These are phyloP conservation scores for Babyrousa celebensis DNA, from an alignment of 2,797 vertebrate species.

Conservation along the genomic window DNA sequence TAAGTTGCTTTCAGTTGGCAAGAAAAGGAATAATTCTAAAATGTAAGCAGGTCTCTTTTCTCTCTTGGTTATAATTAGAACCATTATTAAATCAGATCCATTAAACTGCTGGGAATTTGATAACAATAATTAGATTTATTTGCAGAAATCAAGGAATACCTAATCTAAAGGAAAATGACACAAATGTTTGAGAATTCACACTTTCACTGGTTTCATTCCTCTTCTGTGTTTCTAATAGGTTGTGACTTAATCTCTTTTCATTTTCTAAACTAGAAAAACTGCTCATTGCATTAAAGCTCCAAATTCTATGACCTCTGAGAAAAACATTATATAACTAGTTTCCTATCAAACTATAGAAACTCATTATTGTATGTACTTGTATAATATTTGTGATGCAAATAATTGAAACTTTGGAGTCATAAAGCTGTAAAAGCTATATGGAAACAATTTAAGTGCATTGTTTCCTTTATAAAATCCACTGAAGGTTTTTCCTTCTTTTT, in stretches of 20 bases:
- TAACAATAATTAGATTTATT: slow-evolving; percentile 57
- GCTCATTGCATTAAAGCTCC: background rate
- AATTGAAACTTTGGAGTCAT: background rate
- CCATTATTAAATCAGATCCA: slow-evolving; percentile 64
- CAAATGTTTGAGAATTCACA: slow-evolving; percentile 1
- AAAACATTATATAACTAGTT: background rate
- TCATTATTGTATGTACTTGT: background rate
- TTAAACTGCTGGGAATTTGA: slow-evolving; percentile 65
- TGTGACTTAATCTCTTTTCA: slow-evolving; percentile 45
- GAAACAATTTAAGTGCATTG: slow-evolving; percentile 27
- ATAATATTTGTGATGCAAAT: background rate
- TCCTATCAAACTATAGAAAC: slow-evolving; percentile 36
- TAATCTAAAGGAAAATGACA: slow-evolving; percentile 25
- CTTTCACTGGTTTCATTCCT: background rate
- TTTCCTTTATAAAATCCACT: slow-evolving; percentile 57
- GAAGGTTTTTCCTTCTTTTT: slow-evolving; percentile 25
- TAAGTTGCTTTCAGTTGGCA: slow-evolving; percentile 53
- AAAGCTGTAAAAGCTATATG: background rate
- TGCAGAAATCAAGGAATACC: slow-evolving; percentile 46
- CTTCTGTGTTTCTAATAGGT: background rate
- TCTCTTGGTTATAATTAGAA: slow-evolving; percentile 62
- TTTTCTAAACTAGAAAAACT: slow-evolving; percentile 1
- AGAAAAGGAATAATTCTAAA: slow-evolving; percentile 57
- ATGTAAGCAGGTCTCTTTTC: slow-evolving; percentile 39
- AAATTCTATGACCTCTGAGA: slow-evolving; percentile 17